These are phyloP conservation scores for Sinosuthora webbiana DNA, from an alignment of 2,113 vertebrate genomes.

Conservation along the genomic window DNA sequence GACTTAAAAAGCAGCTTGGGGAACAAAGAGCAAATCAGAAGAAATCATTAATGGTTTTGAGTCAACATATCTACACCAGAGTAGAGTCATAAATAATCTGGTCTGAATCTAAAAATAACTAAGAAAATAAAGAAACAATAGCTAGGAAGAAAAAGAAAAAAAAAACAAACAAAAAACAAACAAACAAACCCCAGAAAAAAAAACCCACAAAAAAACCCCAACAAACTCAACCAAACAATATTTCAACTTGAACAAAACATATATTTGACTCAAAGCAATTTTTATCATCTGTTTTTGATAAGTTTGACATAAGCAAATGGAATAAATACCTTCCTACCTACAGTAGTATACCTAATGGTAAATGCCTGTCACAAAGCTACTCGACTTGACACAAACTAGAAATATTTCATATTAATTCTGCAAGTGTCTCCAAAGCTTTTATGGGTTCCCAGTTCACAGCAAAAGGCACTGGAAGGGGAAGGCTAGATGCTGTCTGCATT, in stretches of 20 bases:
- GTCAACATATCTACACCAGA: not conserved
- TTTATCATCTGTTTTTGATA: not conserved
- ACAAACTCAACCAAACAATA: not conserved
- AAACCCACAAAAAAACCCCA: too few relatives aligned
- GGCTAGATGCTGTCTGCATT: not conserved
- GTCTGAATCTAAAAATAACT: not conserved
- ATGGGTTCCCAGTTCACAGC: not conserved
- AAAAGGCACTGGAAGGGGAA: not conserved
- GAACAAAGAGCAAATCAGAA: not conserved
- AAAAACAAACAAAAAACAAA: not conserved
- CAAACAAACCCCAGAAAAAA: too few relatives aligned
- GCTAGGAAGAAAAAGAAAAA: not conserved
- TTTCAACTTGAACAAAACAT: not conserved
- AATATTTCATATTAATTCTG: not conserved
- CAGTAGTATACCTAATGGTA: not conserved
- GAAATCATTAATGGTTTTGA: not conserved
- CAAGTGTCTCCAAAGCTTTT: not conserved
- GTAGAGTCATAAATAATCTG: not conserved
- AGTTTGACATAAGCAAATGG: not conserved
- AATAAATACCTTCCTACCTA: not conserved
- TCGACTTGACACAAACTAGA: not conserved
- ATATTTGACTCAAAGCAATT: not conserved
- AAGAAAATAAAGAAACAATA: not conserved
- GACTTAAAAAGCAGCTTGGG: not conserved
- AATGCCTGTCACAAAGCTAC: not conserved